These are phyloP conservation scores for Zosterops hypoxanthus DNA, from an alignment of 2,113 vertebrate species.

Conservation along the genomic window DNA sequence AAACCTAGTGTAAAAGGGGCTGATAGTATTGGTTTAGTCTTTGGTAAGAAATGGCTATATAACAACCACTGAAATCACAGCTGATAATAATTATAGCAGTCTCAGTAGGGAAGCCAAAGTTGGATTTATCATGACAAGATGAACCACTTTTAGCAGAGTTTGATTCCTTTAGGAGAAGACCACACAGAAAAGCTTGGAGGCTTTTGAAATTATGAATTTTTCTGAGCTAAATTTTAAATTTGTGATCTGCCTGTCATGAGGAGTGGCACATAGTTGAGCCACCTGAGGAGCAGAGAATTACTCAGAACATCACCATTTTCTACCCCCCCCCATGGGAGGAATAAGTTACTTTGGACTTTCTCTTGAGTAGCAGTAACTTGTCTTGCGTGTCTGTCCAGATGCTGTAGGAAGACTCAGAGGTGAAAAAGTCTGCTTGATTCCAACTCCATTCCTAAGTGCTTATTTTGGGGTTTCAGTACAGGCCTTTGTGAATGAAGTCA, in stretches of 20 bases:
- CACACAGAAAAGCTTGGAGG: not conserved
- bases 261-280: not conserved
- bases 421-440: not conserved
- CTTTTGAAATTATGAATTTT: not conserved
- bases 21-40: not conserved
- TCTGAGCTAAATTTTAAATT: not conserved
- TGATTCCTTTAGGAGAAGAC: not conserved
- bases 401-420: not conserved
- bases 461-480: not conserved
- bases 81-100: not conserved
- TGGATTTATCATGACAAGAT: not conserved
- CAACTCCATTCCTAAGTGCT: not conserved
- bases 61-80: not conserved
- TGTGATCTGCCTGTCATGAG: not conserved
- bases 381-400: constrained; percentile 8
- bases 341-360: not conserved
- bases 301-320: not conserved
- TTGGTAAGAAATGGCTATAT: not conserved
- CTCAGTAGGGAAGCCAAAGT: not conserved
- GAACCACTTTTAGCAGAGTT: not conserved
- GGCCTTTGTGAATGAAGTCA: not conserved
- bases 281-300: not conserved
- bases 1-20: not conserved
- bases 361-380: not conserved
- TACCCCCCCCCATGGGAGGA: not conserved